Conservation (phyloP, 2,888 invertebrate species). For the Mylabris sibirica region DNA sequence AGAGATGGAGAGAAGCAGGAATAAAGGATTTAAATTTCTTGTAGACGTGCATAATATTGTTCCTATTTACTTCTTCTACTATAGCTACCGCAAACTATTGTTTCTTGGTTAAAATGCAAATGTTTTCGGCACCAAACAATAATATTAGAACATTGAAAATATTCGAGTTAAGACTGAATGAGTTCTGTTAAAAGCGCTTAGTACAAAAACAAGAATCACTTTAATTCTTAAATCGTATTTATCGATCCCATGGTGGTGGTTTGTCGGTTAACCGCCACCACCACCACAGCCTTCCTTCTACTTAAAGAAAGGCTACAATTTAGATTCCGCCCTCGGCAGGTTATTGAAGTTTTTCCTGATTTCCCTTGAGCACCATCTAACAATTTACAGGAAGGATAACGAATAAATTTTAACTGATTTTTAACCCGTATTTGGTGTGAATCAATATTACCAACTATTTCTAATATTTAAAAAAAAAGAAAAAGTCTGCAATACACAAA, state of each 20-base stretch:
- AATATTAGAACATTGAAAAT: constrained; percentile 16
- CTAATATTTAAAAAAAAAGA: no score
- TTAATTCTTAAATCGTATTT: constrained; percentile 52
- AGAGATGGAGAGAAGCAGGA: neutral
- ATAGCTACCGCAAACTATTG: neutral
- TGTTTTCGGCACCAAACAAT: constrained; percentile 17
- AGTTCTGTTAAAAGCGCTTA: constrained; percentile 38
- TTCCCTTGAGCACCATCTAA: constrained; percentile 48
- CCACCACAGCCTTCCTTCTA: constrained; percentile 29
- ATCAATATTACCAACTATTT: neutral
- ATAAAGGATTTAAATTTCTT: constrained; percentile 14
- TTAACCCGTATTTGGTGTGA: constrained; percentile 25
- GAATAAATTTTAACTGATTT: constrained; percentile 40
- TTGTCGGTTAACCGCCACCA: constrained; percentile 45
- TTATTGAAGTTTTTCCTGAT: constrained; percentile 54
- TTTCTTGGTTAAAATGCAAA: constrained; percentile 16
- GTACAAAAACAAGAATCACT: constrained; percentile 44
- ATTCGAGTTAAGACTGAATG: constrained; percentile 25
- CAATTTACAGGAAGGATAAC: constrained; percentile 40
- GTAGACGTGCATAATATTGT: neutral
- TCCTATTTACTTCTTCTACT: neutral
- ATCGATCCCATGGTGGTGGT: constrained; percentile 52
- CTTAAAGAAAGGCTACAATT: constrained; percentile 50
- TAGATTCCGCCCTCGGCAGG: constrained; percentile 47
- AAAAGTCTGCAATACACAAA: neutral